These are phyloP conservation scores for Stegostoma tigrinum DNA, from an alignment of 2,113 vertebrate species.

Conservation along the genomic window DNA sequence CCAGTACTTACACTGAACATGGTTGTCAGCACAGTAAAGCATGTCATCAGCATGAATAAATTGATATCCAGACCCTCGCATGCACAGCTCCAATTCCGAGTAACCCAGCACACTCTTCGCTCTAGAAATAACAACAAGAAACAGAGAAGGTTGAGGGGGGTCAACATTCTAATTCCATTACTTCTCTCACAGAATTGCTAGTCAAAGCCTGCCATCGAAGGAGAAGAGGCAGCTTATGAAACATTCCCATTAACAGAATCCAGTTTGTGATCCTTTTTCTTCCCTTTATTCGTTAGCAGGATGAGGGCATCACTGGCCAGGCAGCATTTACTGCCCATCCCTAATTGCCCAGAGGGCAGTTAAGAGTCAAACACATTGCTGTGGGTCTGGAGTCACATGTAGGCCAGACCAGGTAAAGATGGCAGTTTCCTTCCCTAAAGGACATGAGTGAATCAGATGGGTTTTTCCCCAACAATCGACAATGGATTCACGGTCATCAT, in stretches of 20 bases:
- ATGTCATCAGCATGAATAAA: slow-evolving; percentile 32
- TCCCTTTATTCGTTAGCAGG: too few relatives aligned
- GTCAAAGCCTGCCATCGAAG: background rate
- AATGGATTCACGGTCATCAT: too few relatives aligned
- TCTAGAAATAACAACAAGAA: background rate
- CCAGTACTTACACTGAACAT: slow-evolving; percentile 32
- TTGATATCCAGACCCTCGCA: slow-evolving; percentile 35
- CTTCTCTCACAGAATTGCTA: background rate
- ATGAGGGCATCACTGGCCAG: too few relatives aligned
- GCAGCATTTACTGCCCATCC: too few relatives aligned
- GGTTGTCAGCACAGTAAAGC: slow-evolving; percentile 38
- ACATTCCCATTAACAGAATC: background rate
- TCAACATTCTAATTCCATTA: background rate
- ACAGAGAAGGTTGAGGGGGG: background rate
- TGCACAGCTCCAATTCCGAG: slow-evolving; percentile 30
- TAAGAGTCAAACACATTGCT: too few relatives aligned
- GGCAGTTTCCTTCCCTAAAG: too few relatives aligned
- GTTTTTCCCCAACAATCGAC: too few relatives aligned
- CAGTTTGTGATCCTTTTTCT: background rate
- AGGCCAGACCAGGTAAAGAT: too few relatives aligned
- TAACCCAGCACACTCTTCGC: slow-evolving; percentile 32
- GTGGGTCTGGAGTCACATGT: too few relatives aligned
- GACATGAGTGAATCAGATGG: too few relatives aligned
- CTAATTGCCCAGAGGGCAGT: too few relatives aligned
- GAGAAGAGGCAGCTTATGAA: background rate